Evolutionary conservation across 1,140 invertebrate species (phyloP).

Genomic region (Mamestra configurata): DNA sequence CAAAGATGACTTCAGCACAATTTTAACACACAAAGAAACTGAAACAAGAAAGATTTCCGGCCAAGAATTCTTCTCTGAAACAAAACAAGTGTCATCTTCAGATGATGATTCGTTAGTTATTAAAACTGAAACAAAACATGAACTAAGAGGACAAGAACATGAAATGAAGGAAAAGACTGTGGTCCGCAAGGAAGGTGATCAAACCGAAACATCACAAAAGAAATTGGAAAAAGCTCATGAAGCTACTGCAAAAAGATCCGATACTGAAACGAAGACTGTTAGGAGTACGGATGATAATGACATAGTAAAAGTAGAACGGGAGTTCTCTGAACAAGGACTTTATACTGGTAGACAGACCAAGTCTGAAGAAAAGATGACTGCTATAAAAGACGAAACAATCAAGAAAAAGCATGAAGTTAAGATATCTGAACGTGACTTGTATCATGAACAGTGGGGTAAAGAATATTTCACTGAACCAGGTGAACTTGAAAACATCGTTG

Average conservation of each 20-base stretch:
- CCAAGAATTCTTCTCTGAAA: conserved; percentile 85
- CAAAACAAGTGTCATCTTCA: conserved; percentile 84
- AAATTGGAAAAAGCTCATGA: conserved; percentile 85
- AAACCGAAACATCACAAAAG: conserved; percentile 84
- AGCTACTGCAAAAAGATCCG: conserved; percentile 82
- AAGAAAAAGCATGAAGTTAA: conserved; percentile 86
- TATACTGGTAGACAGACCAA: conserved; percentile 86
- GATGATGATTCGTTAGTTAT: conserved; percentile 86
- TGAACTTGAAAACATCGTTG: conserved; percentile 82
- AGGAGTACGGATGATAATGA: conserved; percentile 83
- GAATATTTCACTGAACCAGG: conserved; percentile 87
- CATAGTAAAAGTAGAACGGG: conserved; percentile 81
- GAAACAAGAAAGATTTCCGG: conserved; percentile 85
- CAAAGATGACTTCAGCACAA: conserved; percentile 77
- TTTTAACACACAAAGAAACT: conserved; percentile 85
- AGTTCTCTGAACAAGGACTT: conserved; percentile 84
- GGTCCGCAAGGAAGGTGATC: conserved; percentile 81
- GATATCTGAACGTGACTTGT: conserved; percentile 87
- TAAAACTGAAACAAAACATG: conserved; percentile 85
- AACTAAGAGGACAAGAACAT: conserved; percentile 85
- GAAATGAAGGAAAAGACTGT: conserved; percentile 84
- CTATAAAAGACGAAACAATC: conserved; percentile 84
- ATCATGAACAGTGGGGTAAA: conserved; percentile 87
- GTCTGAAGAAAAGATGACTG: conserved; percentile 87
- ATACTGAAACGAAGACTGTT: conserved; percentile 84